Evolutionary conservation across 1,140 invertebrate genomes (phyloP), one percentile per base, ranked within the genome.

Genomic region (Gonatopus flavifemur): DNA sequence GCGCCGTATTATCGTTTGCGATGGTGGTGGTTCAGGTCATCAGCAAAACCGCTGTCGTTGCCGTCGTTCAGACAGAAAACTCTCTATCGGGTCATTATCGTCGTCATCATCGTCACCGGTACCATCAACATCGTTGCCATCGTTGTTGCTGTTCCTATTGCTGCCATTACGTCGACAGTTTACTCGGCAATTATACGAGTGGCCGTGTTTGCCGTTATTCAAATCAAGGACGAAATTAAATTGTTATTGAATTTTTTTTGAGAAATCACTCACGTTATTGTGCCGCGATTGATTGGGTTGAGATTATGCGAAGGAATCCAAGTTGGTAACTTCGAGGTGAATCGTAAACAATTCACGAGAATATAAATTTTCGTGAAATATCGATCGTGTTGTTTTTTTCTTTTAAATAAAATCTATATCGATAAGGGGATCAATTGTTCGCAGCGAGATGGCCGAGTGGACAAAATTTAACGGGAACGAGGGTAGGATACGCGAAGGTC

Each of bases 151-250:
- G 6, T 62, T 54, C 21, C n/a, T 62, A 36, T 38, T 69, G 35
- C 55, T 68, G 41, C 60, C 64, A 36, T 59, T 76, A 44, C 73
- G 69, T 44, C 67, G 69, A 55, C 72, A 77, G 57, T 76, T 75
- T 39, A 64, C 62, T 25, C 66, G 67, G 46, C 69, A 76, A 47
- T 66, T 75, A 28, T 75, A 72, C 53, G 72, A 75, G 60, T 77
- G 72, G 71, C 70, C 70, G 52, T 62, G 70, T 56, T 64, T 64
- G 59, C 68, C 72, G 40, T 64, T 73, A 49, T 72, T 67, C 56
- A 75, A 72, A 55, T 74, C 69, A 69, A 74, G 72, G 70, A 77
- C 74, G 70, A 77, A 73, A 76, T 54, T 69, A 74, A 62, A 61
- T 36, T 44, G 57, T 47, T 58, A 61, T 35, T 62, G 52, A 62